Base-by-base conservation (phyloP, 2,888 invertebrate genomes). In the Stegophylla sp. region DNA sequence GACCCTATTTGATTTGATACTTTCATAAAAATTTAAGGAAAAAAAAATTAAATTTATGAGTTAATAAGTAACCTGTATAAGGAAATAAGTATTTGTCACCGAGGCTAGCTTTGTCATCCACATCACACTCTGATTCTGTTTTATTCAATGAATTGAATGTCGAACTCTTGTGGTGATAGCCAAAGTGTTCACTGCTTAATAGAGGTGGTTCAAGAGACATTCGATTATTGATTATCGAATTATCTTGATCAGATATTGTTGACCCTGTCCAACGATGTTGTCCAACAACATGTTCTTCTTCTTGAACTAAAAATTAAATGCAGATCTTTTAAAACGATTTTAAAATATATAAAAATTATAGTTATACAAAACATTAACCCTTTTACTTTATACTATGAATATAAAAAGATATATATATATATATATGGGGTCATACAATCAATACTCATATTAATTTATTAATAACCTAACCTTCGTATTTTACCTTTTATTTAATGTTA, bases 11-110 rank as follows among this genome's bases (percentile, higher is more conserved):
- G n/a, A n/a, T n/a, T n/a, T n/a, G n/a, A n/a, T n/a, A n/a, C n/a
- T n/a, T n/a, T n/a, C n/a, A n/a, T n/a, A n/a, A n/a, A n/a, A n/a
- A n/a, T n/a, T n/a, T n/a, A n/a, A n/a, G n/a, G n/a, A n/a, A n/a
- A n/a, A n/a, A n/a, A n/a, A n/a, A n/a, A n/a, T n/a, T n/a, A n/a
- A n/a, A n/a, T n/a, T n/a, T n/a, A n/a, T n/a, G n/a, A n/a, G n/a
- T n/a, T n/a, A n/a, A n/a, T n/a, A n/a, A n/a, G n/a, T n/a, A n/a
- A 89, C 92, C 92, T 84, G 94, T 94, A 85, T 94, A 94, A 0
- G 94, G 94, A 85, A 94, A 94, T 83, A 92, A 88, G 87, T 94
- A 95, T 88, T 93, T 93, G 84, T 94, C 94, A 82, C 90, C 91
- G 15, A 90, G 86, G 84, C 92, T 92, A 85, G 86, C 85, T 83